Evolutionary conservation across 2,797 vertebrate species (phyloP), one percentile per base, ranked within the genome.

Genomic region (Leptodactylus fallax): DNA sequence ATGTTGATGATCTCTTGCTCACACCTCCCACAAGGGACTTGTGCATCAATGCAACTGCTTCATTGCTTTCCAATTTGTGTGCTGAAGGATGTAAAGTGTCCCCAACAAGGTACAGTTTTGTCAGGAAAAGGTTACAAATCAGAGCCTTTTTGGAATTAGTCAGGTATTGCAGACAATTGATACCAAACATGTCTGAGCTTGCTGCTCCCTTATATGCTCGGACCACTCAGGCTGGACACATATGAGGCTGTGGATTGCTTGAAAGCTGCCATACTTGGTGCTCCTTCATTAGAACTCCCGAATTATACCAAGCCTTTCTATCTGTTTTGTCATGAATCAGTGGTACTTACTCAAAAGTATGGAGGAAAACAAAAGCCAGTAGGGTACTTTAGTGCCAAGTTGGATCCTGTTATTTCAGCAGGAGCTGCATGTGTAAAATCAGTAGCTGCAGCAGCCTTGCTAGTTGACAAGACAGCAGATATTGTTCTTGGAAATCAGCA

Each of bases 41-140:
- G 49, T 53, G 69, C 14, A 72, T 72, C 9, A 72, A 19, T 53
- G 76, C 21, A 47, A 78, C 76, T 25, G 49, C 49, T 11, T 78
- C 49, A n/a, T 19, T 78, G 9, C 76, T 78, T 78, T 78, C 21
- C 76, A 19, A 55, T 23, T 25, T 55, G 10, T 11, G 51, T 51
- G 12, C 36, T 78, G 76, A 53, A 17, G 47, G 76, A 78, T 78
- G 76, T 21, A 78, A 53, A 25, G 49, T 17, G 36, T 25, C 49
- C 76, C 76, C 49, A 78, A 27, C 21, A 78, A 78, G 12, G 12
- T 79, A 27, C 53, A 58, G 13, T 79, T 58, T 58, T 79, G 77
- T 6, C 77, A 58, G 21, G 49, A 78, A 78, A 36, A 27, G 13
- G 53, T 58, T 13, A 9, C 77, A 79, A 58, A 11, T 79, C 12